A percentile compares a stretch with the other conserved stretches of the same genome.
Conservation (phyloP, 2,888 invertebrate genomes). For the Drosophila dives region DNA sequence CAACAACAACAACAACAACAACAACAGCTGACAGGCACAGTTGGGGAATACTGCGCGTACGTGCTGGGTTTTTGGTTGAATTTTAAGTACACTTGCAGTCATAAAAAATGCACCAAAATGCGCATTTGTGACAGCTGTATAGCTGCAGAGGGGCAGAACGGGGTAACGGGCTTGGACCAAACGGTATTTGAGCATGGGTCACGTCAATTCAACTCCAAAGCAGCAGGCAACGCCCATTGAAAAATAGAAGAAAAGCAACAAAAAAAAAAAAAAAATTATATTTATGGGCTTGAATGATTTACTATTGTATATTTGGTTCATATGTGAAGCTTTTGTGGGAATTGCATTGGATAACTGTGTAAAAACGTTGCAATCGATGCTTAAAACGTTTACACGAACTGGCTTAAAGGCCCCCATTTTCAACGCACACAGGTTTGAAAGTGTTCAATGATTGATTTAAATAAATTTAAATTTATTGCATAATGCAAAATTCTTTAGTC, state of each 20-base stretch:
- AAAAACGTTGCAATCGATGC: not conserved
- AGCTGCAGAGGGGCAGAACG: conserved; percentile 9
- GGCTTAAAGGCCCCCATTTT: not conserved
- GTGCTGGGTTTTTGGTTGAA: conserved; percentile 55
- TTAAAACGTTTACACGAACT: not conserved
- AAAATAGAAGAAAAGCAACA: conserved; percentile 1
- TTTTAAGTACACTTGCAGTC: conserved; percentile 60
- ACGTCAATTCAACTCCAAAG: not conserved
- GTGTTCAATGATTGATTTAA: not conserved
- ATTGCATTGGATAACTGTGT: not conserved
- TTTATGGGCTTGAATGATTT: conserved; percentile 43
- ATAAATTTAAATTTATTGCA: not conserved
- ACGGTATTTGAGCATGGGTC: not conserved
- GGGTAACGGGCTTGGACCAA: not conserved
- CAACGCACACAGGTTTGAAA: not conserved
- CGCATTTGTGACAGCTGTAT: conserved; percentile 62
- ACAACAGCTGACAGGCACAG: conserved; percentile 60
- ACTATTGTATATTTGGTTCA: conserved; percentile 28
- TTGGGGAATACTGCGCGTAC: conserved; percentile 63
- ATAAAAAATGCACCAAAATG: conserved; percentile 59
- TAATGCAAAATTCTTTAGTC: not conserved
- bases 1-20: conserved; percentile 4
- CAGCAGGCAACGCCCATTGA: conserved; percentile 9
- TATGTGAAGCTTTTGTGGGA: not conserved
- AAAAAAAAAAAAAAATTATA: conserved; percentile 10